Evolutionary conservation across 2,888 invertebrate genomes (phyloP).

Genomic region (Stenichneumon culpator): DNA sequence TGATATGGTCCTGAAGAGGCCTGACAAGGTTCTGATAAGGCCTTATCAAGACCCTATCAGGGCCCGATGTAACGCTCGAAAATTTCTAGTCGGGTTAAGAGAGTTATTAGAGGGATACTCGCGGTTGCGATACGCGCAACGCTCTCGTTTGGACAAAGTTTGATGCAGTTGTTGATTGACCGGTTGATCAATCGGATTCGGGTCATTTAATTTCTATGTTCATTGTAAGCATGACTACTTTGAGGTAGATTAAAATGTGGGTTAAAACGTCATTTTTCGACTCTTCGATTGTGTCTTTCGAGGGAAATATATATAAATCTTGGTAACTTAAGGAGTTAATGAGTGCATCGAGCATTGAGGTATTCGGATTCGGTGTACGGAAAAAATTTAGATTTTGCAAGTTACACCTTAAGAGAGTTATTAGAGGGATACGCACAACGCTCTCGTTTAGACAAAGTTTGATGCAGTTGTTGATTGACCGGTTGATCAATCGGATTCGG

Average conservation of each 20-base stretch:
- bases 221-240: neutral
- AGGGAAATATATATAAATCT: neutral
- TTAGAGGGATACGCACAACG: slow-evolving; percentile 1
- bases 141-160: neutral
- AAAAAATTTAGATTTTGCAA: neutral
- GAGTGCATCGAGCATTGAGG: neutral
- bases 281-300: neutral
- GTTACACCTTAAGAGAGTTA: neutral
- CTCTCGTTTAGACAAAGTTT: neutral
- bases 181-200: neutral
- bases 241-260: too few relatives aligned
- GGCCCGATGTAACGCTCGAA: too few relatives aligned
- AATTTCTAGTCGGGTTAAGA: too few relatives aligned
- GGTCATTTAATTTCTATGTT: neutral
- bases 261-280: neutral
- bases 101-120: slow-evolving; percentile 20
- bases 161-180: neutral
- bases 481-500: neutral
- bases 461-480: neutral
- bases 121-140: too few relatives aligned
- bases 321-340: neutral
- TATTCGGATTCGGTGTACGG: neutral
- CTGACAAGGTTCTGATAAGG: too few relatives aligned
- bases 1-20: too few relatives aligned
- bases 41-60: too few relatives aligned